A percentile compares a stretch with the other conserved stretches of the same genome.
Evolutionary conservation across 2,113 vertebrate species (phyloP).

Genomic region (Cololabis saira): DNA sequence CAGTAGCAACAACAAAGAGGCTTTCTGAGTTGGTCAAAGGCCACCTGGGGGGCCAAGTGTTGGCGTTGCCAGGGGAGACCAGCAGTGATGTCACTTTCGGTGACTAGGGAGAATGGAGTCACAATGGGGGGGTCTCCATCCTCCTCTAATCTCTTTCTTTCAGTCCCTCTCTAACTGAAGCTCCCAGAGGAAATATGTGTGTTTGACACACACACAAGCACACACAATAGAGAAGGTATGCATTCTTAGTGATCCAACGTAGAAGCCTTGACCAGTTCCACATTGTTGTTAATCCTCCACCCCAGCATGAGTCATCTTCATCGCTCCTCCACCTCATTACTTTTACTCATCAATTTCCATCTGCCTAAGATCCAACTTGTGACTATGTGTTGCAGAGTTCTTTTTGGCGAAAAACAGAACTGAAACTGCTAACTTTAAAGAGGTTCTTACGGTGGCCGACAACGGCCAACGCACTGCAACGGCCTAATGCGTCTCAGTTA

Average conservation of each 20-base stretch:
- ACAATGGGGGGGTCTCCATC: constrained; percentile 14
- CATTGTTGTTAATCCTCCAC: constrained; percentile 64
- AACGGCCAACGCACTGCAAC: too few relatives aligned
- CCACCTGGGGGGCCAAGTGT: constrained; percentile 22
- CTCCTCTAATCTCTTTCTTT: constrained; percentile 3
- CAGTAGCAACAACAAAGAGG: background rate
- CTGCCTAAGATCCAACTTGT: background rate
- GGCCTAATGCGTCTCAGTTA: too few relatives aligned
- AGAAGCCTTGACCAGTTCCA: constrained; percentile 52
- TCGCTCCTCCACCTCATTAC: constrained; percentile 3
- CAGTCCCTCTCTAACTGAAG: constrained; percentile 19
- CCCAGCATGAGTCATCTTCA: constrained; percentile 63
- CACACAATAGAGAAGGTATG: constrained; percentile 29
- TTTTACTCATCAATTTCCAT: constrained; percentile 2
- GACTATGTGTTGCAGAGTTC: background rate
- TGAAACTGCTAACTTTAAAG: too few relatives aligned
- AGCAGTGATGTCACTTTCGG: constrained; percentile 39
- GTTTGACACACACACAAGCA: constrained; percentile 17
- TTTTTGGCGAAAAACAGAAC: too few relatives aligned
- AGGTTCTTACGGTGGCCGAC: too few relatives aligned
- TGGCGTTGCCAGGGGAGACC: constrained; percentile 17
- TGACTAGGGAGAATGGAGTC: constrained; percentile 18
- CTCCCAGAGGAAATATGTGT: constrained; percentile 36
- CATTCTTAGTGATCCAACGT: constrained; percentile 58
- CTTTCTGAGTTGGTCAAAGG: background rate